phyloP scores from a whole-genome alignment of 2,797 vertebrate species.

The Amblyraja radiata region DNA sequence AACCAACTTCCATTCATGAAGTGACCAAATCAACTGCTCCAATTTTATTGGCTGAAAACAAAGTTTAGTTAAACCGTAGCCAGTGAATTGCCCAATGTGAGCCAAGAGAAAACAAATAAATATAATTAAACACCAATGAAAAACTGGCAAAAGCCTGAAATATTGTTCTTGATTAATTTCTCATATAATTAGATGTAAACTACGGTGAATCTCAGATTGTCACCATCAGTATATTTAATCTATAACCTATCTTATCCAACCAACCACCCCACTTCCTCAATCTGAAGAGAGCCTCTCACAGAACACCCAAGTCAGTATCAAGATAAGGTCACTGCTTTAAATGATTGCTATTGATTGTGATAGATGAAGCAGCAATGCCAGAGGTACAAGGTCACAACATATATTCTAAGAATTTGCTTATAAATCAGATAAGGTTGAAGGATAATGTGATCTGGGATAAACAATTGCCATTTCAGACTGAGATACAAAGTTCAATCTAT shows the following conservation, averaged over 20 bases:
- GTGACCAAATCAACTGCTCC: background rate
- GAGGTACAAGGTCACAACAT: background rate
- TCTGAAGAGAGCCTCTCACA: background rate
- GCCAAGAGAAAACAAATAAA: background rate
- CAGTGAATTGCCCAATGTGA: background rate
- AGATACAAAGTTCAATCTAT: constrained; percentile 3
- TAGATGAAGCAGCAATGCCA: background rate
- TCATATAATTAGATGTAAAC: background rate
- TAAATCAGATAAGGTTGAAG: too few relatives aligned
- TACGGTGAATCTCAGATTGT: background rate
- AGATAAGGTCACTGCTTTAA: background rate
- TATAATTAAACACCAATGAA: background rate
- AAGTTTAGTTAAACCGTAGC: background rate
- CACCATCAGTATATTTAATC: background rate
- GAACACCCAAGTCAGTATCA: background rate
- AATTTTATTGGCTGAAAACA: background rate
- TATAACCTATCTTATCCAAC: background rate
- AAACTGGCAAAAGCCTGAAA: background rate
- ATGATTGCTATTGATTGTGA: too few relatives aligned
- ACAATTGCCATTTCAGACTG: background rate
- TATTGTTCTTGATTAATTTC: background rate
- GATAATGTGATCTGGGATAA: background rate
- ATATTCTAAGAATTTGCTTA: background rate
- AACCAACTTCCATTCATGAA: background rate
- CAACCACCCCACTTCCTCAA: too few relatives aligned